Base-by-base conservation (phyloP, 1,140 invertebrate genomes). In the Bursaphelenchus mucronatus region DNA sequence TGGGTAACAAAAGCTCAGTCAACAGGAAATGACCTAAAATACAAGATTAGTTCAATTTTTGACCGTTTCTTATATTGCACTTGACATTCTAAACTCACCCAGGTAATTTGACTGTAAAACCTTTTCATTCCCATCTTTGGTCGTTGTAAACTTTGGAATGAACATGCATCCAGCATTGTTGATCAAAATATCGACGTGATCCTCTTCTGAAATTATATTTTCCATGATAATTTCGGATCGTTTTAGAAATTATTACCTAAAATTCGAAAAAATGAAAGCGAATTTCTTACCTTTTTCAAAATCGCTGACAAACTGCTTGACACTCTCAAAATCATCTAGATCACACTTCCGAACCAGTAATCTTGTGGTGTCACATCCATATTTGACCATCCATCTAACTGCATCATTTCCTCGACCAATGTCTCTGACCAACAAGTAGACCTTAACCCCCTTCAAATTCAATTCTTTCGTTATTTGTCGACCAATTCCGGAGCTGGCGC, bases 111-210 rank as follows among this genome's bases (percentile, higher is more conserved):
- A 58, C 58, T 74, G 72, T 69, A 71, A 76, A 44, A 66, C 69
- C 5, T 66, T n/a, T 44, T 74, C 73, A 54, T 76, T 54, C 30
- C 71, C 74, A 50, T 74, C 73, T 21, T n/a, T 40, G 6, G 73
- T 74, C 52, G 61, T 53, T 21, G 67, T 51, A 51, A 66, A 74
- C 19, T 68, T 61, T 17, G 73, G 69, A 19, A 66, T 66, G 39
- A 74, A 76, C 73, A 74, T 74, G 15, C 76, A 51, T 9, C 73
- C 73, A 30, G 73, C 73, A 61, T 74, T 74, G 45, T 74, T 74
- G 19, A 74, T 73, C 41, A 74, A 56, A 47, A 68, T 63, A 41
- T 74, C 71, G 17, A 74, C 19, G 15, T 73, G 72, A 15, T 74
- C 51, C 51, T 74, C 71, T 4, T 62, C 69, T 73, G 47, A 71